Percentiles rank a stretch among this genome's conserved stretches.
Evolutionary conservation across 2,888 invertebrate genomes (phyloP).

Genomic region (Odontomyia ornata): DNA sequence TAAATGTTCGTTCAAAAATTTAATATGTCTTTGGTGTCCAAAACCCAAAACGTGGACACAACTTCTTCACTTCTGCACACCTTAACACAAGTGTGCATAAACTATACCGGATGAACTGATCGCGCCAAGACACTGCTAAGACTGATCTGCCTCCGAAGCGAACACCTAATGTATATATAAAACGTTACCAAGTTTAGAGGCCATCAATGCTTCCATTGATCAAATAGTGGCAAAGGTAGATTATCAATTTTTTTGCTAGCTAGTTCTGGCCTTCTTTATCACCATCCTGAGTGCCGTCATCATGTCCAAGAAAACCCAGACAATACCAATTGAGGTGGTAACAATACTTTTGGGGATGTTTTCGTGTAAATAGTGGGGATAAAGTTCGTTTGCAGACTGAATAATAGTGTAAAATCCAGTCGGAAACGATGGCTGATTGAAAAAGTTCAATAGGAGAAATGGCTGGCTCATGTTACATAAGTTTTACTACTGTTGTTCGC

Average conservation of each 20-base stretch:
- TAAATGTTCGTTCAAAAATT: too few species aligned
- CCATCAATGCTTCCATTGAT: slow-evolving; percentile 31
- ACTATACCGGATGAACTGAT: slow-evolving; percentile 46
- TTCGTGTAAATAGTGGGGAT: neutral
- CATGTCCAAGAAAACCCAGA: neutral
- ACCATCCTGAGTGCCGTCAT: neutral
- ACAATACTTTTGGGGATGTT: neutral
- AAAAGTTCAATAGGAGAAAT: neutral
- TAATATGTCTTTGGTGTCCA: too few species aligned
- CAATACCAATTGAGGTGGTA: neutral
- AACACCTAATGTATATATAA: slow-evolving; percentile 48
- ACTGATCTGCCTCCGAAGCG: slow-evolving; percentile 43
- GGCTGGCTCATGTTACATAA: neutral
- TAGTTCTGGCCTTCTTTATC: neutral
- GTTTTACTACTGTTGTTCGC: neutral
- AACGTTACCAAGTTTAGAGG: slow-evolving; percentile 41
- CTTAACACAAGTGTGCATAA: neutral
- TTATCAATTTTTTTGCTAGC: neutral
- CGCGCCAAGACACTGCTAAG: slow-evolving; percentile 46
- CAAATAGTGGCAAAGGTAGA: slow-evolving; percentile 42
- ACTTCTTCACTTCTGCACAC: neutral
- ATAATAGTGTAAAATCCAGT: too few species aligned
- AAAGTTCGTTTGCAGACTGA: too few species aligned
- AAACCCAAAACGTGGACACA: neutral
- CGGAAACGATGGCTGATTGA: neutral